phyloP scores from a whole-genome alignment of 37 sponge, comb jelly and placozoan species.

The Oscarella lobularis region DNA sequence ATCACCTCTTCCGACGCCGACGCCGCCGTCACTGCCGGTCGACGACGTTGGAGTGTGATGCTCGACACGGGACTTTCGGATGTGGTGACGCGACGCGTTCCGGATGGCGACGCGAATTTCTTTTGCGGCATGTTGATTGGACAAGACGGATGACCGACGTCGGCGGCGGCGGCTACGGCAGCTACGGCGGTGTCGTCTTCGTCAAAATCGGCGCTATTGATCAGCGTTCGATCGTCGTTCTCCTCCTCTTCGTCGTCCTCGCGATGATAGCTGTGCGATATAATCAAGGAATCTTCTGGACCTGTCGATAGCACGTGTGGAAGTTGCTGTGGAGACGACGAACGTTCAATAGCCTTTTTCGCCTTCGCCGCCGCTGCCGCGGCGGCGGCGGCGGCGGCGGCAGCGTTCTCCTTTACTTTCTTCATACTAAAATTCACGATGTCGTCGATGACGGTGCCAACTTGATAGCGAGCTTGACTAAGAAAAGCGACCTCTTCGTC shows the following conservation, averaged over 20 bases:
- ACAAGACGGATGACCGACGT: not conserved
- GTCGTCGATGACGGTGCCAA: not conserved
- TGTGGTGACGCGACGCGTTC: not conserved
- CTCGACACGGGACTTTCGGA: not conserved
- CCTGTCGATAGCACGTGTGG: not conserved
- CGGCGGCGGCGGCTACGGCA: not conserved
- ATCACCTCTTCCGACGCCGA: not conserved
- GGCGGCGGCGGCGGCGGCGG: not conserved
- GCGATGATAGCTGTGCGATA: too few species aligned
- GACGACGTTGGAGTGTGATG: not conserved
- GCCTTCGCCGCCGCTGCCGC: not conserved
- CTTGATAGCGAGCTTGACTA: not conserved
- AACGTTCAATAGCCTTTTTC: not conserved
- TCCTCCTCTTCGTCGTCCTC: too few species aligned
- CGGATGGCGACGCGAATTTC: not conserved
- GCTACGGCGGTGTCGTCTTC: not conserved
- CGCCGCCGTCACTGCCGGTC: too few species aligned
- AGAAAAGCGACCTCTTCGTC: not conserved
- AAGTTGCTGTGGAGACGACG: too few species aligned
- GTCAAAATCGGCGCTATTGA: not conserved
- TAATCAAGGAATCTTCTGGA: not conserved
- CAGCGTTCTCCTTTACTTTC: not conserved
- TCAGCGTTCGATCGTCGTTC: too few species aligned
- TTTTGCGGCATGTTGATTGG: not conserved
- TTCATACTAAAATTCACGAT: not conserved